These are phyloP conservation scores for Timandra comae DNA, from an alignment of 2,888 invertebrate species.

Conservation along the genomic window DNA sequence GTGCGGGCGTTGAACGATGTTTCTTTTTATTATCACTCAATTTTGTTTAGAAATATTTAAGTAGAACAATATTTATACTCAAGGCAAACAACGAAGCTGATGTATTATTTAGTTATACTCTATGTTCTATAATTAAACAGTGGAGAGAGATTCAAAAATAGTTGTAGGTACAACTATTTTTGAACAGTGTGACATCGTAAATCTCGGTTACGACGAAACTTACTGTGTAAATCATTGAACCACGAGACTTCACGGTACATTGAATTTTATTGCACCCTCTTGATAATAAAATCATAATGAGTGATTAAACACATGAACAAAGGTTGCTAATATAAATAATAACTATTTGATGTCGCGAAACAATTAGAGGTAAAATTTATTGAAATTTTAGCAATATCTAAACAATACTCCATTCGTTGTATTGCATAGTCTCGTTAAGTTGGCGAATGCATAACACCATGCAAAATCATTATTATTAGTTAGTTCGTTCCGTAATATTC, in stretches of 20 bases:
- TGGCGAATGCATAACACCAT: slow-evolving; percentile 30
- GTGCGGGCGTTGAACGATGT: too few relatives aligned
- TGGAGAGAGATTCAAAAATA: slow-evolving; percentile 69
- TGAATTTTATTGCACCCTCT: slow-evolving; percentile 58
- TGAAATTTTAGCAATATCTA: slow-evolving; percentile 5
- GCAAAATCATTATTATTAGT: slow-evolving; percentile 32
- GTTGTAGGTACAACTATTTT: slow-evolving; percentile 22
- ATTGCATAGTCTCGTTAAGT: too few relatives aligned
- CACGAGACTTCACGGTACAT: slow-evolving; percentile 53
- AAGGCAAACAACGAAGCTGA: slow-evolving; percentile 48
- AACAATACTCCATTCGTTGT: slow-evolving; percentile 34
- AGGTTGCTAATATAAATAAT: slow-evolving; percentile 14
- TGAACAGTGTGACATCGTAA: slow-evolving; percentile 59
- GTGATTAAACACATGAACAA: slow-evolving; percentile 44
- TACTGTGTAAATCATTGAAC: slow-evolving; percentile 59
- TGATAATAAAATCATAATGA: slow-evolving; percentile 55
- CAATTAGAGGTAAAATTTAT: too few relatives aligned
- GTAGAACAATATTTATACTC: slow-evolving; percentile 45
- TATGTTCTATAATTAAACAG: slow-evolving; percentile 66
- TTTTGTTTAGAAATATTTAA: slow-evolving; percentile 21
- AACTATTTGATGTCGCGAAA: slow-evolving; percentile 5
- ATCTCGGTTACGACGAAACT: slow-evolving; percentile 62
- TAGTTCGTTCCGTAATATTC: slow-evolving; percentile 33
- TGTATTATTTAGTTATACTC: slow-evolving; percentile 64
- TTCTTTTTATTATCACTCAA: slow-evolving; percentile 4